Evolutionary conservation across 2,797 vertebrate genomes (phyloP).

Genomic region (Calcarius lapponicus): DNA sequence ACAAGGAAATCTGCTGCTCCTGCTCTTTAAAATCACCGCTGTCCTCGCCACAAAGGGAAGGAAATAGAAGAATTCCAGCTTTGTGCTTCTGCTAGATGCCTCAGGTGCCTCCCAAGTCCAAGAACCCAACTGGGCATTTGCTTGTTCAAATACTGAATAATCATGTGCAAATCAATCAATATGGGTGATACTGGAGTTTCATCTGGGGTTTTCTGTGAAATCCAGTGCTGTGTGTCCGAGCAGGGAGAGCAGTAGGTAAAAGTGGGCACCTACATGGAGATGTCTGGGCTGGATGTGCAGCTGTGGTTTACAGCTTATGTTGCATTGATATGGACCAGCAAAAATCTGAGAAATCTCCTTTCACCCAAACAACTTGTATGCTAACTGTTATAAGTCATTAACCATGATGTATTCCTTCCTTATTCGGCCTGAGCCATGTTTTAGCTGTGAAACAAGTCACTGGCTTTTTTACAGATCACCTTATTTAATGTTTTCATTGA

Average conservation of each 20-base stretch:
- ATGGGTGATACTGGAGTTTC: background rate
- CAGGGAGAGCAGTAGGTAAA: background rate
- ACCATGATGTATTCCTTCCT: background rate
- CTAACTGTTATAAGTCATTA: background rate
- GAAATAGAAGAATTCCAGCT: background rate
- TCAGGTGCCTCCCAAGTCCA: background rate
- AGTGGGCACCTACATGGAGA: background rate
- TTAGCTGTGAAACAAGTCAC: background rate
- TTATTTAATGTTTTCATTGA: background rate
- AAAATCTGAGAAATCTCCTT: background rate
- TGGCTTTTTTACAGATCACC: background rate
- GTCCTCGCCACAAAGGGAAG: background rate
- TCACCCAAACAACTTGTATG: background rate
- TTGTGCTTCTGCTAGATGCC: background rate
- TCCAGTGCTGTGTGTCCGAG: background rate
- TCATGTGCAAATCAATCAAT: background rate
- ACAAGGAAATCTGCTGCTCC: background rate
- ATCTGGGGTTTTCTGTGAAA: background rate
- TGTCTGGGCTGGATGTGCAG: background rate
- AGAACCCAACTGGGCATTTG: background rate
- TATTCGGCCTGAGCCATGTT: background rate
- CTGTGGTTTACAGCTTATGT: fast-evolving
- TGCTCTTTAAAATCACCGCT: background rate
- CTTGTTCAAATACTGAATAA: background rate
- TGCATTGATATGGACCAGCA: background rate